Percentiles rank a stretch among this genome's conserved stretches.
Evolutionary conservation across 2,797 vertebrate species (phyloP).

Genomic region (Chanos chanos): DNA sequence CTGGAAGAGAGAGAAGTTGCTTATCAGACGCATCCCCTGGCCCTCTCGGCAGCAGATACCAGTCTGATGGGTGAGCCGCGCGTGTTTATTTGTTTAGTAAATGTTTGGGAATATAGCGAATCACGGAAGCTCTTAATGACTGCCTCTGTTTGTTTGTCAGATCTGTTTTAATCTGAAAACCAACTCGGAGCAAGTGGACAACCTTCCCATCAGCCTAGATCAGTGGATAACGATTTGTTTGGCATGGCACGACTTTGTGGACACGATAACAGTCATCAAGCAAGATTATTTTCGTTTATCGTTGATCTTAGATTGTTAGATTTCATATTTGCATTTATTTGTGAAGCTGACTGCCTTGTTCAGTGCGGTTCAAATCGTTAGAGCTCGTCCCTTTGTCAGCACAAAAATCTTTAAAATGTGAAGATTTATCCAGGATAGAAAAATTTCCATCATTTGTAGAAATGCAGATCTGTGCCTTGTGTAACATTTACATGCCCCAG

Average conservation of each 20-base stretch:
- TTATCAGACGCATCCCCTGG: conserved; percentile 48
- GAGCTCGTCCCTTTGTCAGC: no score
- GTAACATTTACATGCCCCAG: no score
- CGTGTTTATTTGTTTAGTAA: conserved; percentile 50
- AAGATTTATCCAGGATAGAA: no score
- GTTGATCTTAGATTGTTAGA: no score
- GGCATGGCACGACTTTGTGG: neutral
- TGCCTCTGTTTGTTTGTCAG: conserved; percentile 40
- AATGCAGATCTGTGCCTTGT: no score
- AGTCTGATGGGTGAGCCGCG: conserved; percentile 23
- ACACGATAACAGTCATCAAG: no score
- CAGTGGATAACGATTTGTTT: conserved; percentile 26
- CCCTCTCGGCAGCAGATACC: conserved; percentile 25
- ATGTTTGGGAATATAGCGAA: conserved; percentile 47
- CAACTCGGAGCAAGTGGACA: conserved; percentile 27
- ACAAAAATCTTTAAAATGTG: no score
- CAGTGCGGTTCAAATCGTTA: no score
- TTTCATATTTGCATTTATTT: no score
- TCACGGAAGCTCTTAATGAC: conserved; percentile 42
- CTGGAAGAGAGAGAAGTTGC: conserved; percentile 20
- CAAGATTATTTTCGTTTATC: no score
- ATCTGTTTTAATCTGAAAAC: conserved; percentile 33
- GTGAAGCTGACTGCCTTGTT: no score
- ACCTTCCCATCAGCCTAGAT: conserved; percentile 33
- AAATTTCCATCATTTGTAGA: no score